Evolutionary conservation across 23 tunicate species (phyloP), one percentile per base, ranked within the genome.

Genomic region (Halocynthia roretzi): DNA sequence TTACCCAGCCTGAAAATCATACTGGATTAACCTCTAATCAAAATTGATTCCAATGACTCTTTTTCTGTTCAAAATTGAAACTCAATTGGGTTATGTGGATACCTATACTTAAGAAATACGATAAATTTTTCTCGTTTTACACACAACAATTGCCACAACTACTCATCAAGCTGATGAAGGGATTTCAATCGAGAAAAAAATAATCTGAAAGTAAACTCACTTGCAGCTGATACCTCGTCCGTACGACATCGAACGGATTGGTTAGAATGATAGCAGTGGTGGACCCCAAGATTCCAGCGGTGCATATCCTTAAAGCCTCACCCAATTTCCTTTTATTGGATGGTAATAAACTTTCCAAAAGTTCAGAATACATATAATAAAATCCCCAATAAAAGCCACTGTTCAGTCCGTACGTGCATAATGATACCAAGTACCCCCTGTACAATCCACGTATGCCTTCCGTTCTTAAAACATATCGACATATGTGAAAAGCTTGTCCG

Each of bases 331-430:
- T 14, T 48, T 78, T 61, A 72, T 57, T 77, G 11, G 62, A 51
- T 6, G 98, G 98, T 40, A 92, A 52, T 5, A 86, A 44, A 6
- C 80, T 90, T 75, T 92, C 98, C 52, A 83, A 52, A 21, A 86
- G 63, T 83, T 92, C 98, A 55, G 92, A 86, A 57, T 82, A 92
- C 64, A 82, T 50, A 66, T 92, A 92, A 67, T 92, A 92, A 75
- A 92, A 92, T 22, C 75, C 68, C 99, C 99, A 94, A 66, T 87
- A 94, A n/a, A 94, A 65, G 5, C 91, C 99, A 68, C 95, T 87
- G 85, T 94, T 88, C 58, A 84, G 78, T 74, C 99, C 99, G 54
- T 87, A 94, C 10, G 99, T 94, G 14, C 81, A 76, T 10, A 94
- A 75, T 9, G 99, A 94, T 6, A 94, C 68, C 17, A 72, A 49